Evolutionary conservation across 2,888 invertebrate genomes (phyloP), one percentile per base, ranked within the genome.

Genomic region (Spisula solida): DNA sequence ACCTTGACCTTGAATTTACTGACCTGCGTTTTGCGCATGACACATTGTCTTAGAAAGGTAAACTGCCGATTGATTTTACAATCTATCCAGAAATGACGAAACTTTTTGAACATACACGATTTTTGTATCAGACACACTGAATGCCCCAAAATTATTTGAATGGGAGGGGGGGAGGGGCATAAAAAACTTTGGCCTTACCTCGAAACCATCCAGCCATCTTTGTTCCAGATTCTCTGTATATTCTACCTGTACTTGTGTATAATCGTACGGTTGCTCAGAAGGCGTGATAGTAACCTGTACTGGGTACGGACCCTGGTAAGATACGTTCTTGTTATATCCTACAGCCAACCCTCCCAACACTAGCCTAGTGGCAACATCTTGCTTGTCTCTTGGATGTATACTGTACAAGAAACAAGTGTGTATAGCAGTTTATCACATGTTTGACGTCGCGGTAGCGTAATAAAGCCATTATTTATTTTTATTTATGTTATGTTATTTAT

Each of bases 361-460:
- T 80, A 96, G 91, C n/a, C 96, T 88, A 0, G 92, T 85, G 12
- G 94, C 95, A 18, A 96, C 94, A 88, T 94, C 94, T 78, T 92
- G 92, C 85, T 96, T 95, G 89, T 94, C 93, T 41, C 94, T 87
- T 66, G 95, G 94, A 82, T 95, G 95, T 47, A 95, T 91, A 84
- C 94, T 94, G 90, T 20, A 88, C 56, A 56, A 41, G 2, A 41
- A 5, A 41, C 41, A 41, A 41, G 41, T 2, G 8, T 41, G 41
- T 8, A 41, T 2, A 41, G 41, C n/a, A n/a, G n/a, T n/a, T n/a
- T n/a, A n/a, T n/a, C n/a, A n/a, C n/a, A n/a, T n/a, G n/a, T n/a
- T n/a, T n/a, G n/a, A n/a, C n/a, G n/a, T n/a, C n/a, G n/a, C n/a
- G n/a, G n/a, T n/a, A n/a, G n/a, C n/a, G n/a, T n/a, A n/a, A n/a